These are phyloP conservation scores for Helicoverpa assulta DNA, from an alignment of 2,888 invertebrate genomes.

Conservation along the genomic window DNA sequence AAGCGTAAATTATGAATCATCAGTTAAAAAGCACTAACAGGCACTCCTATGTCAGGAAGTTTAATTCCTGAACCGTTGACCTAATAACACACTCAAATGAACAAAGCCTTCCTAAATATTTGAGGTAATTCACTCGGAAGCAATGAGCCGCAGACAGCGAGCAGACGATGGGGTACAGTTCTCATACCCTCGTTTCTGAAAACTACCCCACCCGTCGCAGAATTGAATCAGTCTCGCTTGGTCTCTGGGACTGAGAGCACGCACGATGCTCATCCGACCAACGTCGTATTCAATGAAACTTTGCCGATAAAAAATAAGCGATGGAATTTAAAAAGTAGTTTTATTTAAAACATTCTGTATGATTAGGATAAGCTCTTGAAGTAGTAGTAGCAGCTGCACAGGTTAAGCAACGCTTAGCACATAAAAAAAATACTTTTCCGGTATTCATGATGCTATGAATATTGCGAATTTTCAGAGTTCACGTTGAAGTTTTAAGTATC, in stretches of 20 bases:
- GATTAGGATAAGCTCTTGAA: too few relatives aligned
- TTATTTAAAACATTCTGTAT: not conserved
- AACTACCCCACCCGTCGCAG: not conserved
- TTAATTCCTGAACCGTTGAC: not conserved
- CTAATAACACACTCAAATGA: not conserved
- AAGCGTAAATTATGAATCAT: too few relatives aligned
- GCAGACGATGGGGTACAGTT: conserved; percentile 24
- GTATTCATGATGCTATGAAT: too few relatives aligned
- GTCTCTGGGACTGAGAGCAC: conserved; percentile 7
- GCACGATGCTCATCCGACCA: not conserved
- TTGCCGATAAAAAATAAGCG: not conserved
- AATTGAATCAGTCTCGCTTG: conserved; percentile 6
- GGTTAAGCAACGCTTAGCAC: too few relatives aligned
- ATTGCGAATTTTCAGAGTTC: too few relatives aligned
- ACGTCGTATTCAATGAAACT: conserved; percentile 10
- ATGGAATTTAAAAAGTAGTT: not conserved
- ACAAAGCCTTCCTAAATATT: not conserved
- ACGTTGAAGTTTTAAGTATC: too few relatives aligned
- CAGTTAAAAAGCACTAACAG: not conserved
- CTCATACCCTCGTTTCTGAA: conserved; percentile 11
- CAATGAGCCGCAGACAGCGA: conserved; percentile 25
- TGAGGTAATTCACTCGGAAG: not conserved
- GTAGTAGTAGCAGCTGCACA: too few relatives aligned
- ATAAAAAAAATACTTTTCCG: too few relatives aligned
- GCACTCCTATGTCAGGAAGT: not conserved